phyloP scores from a whole-genome alignment of 2,797 vertebrate species.

The Coccyzus lansbergi region DNA sequence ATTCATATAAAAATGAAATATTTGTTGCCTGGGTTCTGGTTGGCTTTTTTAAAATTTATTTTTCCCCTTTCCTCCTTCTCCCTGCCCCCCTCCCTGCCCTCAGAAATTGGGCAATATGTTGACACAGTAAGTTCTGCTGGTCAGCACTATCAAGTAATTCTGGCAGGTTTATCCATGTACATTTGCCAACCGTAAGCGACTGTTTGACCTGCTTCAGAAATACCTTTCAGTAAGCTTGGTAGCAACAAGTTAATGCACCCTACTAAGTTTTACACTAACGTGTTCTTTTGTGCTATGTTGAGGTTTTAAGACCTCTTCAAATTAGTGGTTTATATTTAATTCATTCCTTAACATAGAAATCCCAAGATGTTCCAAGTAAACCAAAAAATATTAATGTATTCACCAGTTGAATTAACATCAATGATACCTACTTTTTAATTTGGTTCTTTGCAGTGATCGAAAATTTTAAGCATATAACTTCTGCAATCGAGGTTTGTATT shows the following conservation, averaged over 20 bases:
- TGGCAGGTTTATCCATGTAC: constrained; percentile 15
- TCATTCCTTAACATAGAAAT: background rate
- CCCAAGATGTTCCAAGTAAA: background rate
- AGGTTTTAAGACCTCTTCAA: background rate
- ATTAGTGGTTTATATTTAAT: background rate
- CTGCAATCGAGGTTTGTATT: background rate
- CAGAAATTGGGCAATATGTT: constrained; percentile 30
- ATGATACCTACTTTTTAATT: background rate
- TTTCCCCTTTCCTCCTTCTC: no score
- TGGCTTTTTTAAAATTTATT: background rate
- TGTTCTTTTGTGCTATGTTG: background rate
- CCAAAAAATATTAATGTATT: background rate
- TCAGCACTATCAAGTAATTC: constrained; percentile 43
- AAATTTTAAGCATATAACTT: background rate
- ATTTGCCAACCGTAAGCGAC: background rate
- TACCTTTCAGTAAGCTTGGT: background rate
- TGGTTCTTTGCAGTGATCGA: background rate
- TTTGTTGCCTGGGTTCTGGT: background rate
- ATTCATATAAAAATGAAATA: background rate
- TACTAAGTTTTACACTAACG: background rate
- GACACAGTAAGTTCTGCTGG: constrained; percentile 31
- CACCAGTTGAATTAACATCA: background rate
- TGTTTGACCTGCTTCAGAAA: constrained; percentile 28
- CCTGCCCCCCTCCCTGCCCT: accelerated
- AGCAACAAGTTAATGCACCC: background rate